These are phyloP conservation scores for Arnoldichthys spilopterus DNA, from an alignment of 2,797 vertebrate species.

Conservation along the genomic window DNA sequence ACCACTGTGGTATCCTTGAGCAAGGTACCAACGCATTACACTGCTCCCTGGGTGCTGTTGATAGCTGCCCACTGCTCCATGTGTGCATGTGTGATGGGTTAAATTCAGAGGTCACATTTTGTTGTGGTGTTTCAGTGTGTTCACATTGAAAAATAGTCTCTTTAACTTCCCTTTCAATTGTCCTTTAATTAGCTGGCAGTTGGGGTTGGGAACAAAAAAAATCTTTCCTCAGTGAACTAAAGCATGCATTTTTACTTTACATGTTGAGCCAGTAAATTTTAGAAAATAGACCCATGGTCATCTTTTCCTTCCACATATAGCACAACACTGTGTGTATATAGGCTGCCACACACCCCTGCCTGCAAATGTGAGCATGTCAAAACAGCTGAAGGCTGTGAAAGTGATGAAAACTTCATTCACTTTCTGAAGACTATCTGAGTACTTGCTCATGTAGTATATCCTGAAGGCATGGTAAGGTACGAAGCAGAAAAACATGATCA, in stretches of 20 bases:
- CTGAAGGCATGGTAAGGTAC: constrained; percentile 75
- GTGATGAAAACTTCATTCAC: constrained; percentile 75
- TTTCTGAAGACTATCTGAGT: background rate
- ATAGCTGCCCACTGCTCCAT: too few species aligned
- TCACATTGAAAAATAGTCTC: too few species aligned
- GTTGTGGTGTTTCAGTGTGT: too few species aligned
- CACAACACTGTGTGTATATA: constrained; percentile 10
- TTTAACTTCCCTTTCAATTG: too few species aligned
- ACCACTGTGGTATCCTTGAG: too few species aligned
- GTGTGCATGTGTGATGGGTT: too few species aligned
- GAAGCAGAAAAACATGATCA: constrained; percentile 74
- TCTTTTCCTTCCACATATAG: background rate
- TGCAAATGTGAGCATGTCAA: constrained; percentile 77
- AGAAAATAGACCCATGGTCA: background rate
- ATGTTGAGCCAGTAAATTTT: background rate
- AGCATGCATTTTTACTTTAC: too few species aligned
- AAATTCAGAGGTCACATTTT: too few species aligned
- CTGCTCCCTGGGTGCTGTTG: too few species aligned
- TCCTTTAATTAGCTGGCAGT: background rate
- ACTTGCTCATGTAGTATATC: constrained; percentile 63
- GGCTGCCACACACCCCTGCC: constrained; percentile 51
- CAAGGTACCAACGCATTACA: too few species aligned
- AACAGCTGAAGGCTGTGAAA: constrained; percentile 74
- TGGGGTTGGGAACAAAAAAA: too few species aligned
- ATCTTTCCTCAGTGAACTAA: background rate